Base-by-base conservation (phyloP, 2,113 vertebrate genomes). In the Nesogale talazaci region DNA sequence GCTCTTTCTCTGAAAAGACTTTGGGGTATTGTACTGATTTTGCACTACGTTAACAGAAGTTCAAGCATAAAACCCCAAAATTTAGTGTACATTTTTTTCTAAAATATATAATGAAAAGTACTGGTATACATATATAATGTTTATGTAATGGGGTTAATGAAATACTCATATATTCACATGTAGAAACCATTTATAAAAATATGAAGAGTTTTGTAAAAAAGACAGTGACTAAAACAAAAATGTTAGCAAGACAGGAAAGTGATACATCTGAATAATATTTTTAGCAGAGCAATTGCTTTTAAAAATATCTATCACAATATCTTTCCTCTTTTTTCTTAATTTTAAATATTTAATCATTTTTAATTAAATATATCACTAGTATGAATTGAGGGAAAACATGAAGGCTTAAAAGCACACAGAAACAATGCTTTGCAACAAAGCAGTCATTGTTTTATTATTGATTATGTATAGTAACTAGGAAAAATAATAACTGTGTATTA, bases 1-100 rank as follows among this genome's bases (percentile, higher is more conserved):
- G 87, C 89, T 97, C 97, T 97, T 91, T 90, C 19, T 95, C 63
- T 88, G 86, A 94, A 95, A 96, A 83, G 97, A 89, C 83, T 70
- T 52, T 75, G 80, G 86, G 90, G n/a, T 29, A 20, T 77, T 95
- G 81, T 63, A 95, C 16, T 75, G 52, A 80, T 94, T 95, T 88
- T 97, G 80, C 36, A 69, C 57, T 83, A n/a, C 31, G 75, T 4
- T 86, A 27, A 83, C 63, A 38, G 15, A 90, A 81, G 65, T 40
- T 78, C 25, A 57, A 57, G 52, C 80, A 36, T 72, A 67, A 90
- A 89, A 75, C 9, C 82, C 12, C 29, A 27, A 88, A 81, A 85
- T 15, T 3, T 29, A 52, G 29, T 83, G 11, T 2, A 69, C 0
- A 34, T 72, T 19, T 91, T 69, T 74, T 40, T 12, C 42, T 82